These are phyloP conservation scores for Daphoenositta chrysoptera DNA, from an alignment of 2,113 vertebrate genomes.

Conservation along the genomic window DNA sequence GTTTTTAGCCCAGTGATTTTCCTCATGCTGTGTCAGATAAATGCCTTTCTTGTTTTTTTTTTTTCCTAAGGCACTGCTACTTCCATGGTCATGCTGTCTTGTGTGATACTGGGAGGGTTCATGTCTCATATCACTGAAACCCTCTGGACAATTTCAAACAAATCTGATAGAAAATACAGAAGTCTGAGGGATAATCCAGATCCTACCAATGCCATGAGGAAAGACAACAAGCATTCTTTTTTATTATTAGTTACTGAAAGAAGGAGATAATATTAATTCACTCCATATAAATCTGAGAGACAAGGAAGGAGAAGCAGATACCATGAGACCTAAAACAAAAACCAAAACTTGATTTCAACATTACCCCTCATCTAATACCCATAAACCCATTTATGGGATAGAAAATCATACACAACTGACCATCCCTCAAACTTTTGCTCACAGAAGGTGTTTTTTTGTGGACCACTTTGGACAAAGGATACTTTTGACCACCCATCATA, in stretches of 20 bases:
- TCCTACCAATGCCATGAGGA: not conserved
- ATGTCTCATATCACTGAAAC: not conserved
- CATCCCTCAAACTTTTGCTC: not conserved
- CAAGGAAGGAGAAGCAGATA: not conserved
- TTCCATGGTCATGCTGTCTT: not conserved
- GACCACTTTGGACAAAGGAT: not conserved
- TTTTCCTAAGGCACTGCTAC: not conserved
- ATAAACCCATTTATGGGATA: not conserved
- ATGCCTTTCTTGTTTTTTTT: not conserved
- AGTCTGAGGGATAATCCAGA: not conserved
- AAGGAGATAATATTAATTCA: accelerated
- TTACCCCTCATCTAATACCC: not conserved
- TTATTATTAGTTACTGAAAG: not conserved
- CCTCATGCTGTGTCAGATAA: not conserved
- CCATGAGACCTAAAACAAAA: not conserved
- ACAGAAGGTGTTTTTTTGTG: not conserved
- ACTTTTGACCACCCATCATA: not conserved
- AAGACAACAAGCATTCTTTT: not conserved
- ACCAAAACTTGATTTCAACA: not conserved
- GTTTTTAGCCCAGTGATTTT: not conserved
- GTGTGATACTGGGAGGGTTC: not conserved
- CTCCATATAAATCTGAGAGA: not conserved
- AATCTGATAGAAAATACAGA: not conserved
- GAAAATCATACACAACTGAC: accelerated
- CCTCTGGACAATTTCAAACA: not conserved